Evolutionary conservation across 64 coral and sea anemone species (phyloP), one percentile per base, ranked within the genome.

Genomic region (Orbicella faveolata): DNA sequence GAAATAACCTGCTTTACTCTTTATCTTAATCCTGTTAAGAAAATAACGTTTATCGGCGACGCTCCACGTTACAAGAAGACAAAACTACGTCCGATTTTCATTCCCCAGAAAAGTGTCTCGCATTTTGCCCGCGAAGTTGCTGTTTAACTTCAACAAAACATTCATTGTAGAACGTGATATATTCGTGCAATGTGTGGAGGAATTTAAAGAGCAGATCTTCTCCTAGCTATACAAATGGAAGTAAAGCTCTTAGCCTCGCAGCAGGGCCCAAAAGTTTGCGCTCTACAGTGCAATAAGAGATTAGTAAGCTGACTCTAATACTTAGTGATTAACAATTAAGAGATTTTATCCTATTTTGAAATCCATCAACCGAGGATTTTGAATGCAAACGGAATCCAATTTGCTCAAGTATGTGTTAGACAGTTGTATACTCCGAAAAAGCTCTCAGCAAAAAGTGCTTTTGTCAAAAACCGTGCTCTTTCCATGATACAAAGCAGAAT

Each of bases 301-400:
- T 26, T 23, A 30, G 67, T 70, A 70, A 70, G 67, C 10, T 70
- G 25, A 70, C 20, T 21, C 9, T 16, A 59, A 10, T 70, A n/a
- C 67, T 33, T 70, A 70, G 67, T 23, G 81, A 37, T 19, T 66
- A 68, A 84, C 36, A 63, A 25, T 84, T 21, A 68, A 3, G 37
- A 34, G 41, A 16, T 20, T 12, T 39, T 52, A 4, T 12, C 17
- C 34, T 62, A 4, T 85, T 52, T 66, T 66, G 19, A 64, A 82
- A 82, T 82, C 57, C 23, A 17, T 85, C 66, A 33, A 53, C 21
- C 36, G 13, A 52, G 37, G 52, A 72, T 16, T 26, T 41, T 54
- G 37, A 72, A 85, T 15, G 41, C 21, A 4, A 37, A 85, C 4
- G 18, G 21, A 85, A 85, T 70, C 82, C 36, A 85, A 85, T 85